These are phyloP conservation scores for Zenarchopterus dispar DNA, from an alignment of 2,797 vertebrate species.

Conservation along the genomic window DNA sequence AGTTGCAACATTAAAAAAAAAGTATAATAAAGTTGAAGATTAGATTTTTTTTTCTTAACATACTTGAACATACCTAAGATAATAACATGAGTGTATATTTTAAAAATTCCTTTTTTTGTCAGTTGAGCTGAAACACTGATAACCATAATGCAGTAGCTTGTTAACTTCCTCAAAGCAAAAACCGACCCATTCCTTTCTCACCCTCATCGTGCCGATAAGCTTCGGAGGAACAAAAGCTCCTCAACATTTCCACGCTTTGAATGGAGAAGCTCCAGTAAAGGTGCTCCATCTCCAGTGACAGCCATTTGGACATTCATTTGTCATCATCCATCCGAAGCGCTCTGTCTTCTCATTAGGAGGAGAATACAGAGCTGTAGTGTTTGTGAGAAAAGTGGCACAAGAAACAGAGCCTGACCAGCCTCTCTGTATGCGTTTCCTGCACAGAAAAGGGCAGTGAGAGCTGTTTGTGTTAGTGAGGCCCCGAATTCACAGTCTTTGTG, in stretches of 20 bases:
- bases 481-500: constrained; percentile 51
- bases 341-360: constrained; percentile 65
- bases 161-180: not conserved
- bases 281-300: constrained; percentile 37
- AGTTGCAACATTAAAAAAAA: no score
- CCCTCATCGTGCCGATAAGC: not conserved
- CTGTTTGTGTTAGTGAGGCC: constrained; percentile 39
- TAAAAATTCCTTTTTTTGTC: no score
- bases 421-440: constrained; percentile 32
- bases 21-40: no score
- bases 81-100: no score
- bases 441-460: constrained; percentile 36
- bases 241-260: constrained; percentile 30
- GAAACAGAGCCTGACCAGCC: constrained; percentile 30
- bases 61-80: no score
- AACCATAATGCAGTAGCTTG: not conserved
- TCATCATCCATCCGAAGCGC: constrained; percentile 54
- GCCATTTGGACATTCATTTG: constrained; percentile 58
- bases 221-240: constrained; percentile 21
- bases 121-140: not conserved
- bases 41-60: no score
- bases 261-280: constrained; percentile 25
- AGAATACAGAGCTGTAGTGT: constrained; percentile 34
- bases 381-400: constrained; percentile 8
- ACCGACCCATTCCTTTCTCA: not conserved